phyloP scores from a whole-genome alignment of 2,113 vertebrate genomes.

The Thalassoma bifasciatum region DNA sequence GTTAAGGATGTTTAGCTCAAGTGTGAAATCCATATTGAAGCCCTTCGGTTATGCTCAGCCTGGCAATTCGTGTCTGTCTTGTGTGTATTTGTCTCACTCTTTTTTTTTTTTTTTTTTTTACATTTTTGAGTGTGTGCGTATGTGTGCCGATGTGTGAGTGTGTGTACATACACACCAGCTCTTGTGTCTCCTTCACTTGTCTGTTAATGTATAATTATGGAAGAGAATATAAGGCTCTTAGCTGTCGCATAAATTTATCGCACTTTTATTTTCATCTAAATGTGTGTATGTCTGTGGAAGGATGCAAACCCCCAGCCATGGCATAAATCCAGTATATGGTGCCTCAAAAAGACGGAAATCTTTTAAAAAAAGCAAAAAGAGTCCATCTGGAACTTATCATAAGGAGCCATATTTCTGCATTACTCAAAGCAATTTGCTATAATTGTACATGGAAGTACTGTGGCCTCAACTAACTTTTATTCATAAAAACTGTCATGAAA shows the following conservation, averaged over 20 bases:
- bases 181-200: conserved; percentile 1
- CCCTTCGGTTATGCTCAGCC: conserved; percentile 59
- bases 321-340: conserved; percentile 39
- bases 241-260: not conserved
- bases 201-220: not conserved
- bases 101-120: conserved; percentile 3
- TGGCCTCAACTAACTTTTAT: conserved; percentile 59
- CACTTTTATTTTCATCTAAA: conserved; percentile 44
- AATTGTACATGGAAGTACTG: conserved; percentile 77
- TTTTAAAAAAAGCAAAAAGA: conserved; percentile 41
- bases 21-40: conserved; percentile 72
- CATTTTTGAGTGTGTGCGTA: not conserved
- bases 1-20: conserved; percentile 70
- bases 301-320: conserved; percentile 34
- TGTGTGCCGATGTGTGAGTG: not conserved
- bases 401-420: conserved; percentile 69
- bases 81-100: not conserved
- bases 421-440: conserved; percentile 75
- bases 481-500: conserved; percentile 65
- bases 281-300: not conserved
- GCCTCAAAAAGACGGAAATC: conserved; percentile 51
- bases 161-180: not conserved
- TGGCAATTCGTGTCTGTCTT: conserved; percentile 7
- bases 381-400: conserved; percentile 75
- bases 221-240: conserved; percentile 16